These are phyloP conservation scores for Drosophila ananassae DNA, from an alignment of 1,140 invertebrate genomes.

Conservation along the genomic window DNA sequence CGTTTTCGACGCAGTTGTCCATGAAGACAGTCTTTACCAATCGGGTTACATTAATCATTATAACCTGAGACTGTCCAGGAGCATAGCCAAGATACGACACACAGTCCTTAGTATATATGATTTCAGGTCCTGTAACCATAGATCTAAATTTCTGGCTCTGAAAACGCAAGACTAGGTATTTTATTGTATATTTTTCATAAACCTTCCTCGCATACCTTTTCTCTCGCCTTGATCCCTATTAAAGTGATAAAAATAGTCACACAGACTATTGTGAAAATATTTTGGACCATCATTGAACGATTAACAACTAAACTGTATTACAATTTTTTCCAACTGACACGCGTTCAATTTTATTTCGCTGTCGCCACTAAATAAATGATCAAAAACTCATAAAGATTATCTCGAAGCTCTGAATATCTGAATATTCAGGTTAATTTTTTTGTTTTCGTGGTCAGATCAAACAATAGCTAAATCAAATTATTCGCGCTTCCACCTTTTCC, in stretches of 20 bases:
- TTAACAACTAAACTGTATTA: slow-evolving; percentile 13
- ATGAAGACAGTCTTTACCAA: not conserved
- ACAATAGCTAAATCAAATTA: slow-evolving; percentile 47
- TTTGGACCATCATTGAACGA: slow-evolving; percentile 11
- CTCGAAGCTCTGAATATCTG: slow-evolving; percentile 4
- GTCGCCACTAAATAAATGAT: slow-evolving; percentile 9
- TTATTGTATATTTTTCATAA: no score
- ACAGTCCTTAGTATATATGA: not conserved
- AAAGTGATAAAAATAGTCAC: not conserved
- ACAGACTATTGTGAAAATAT: not conserved
- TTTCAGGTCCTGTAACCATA: not conserved
- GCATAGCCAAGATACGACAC: slow-evolving; percentile 9
- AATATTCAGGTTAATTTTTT: not conserved
- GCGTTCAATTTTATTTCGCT: not conserved
- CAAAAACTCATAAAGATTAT: slow-evolving; percentile 42
- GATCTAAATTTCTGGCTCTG: not conserved
- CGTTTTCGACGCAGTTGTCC: slow-evolving; percentile 4
- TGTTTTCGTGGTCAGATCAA: slow-evolving; percentile 11
- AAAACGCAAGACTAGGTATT: not conserved
- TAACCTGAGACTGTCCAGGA: not conserved
- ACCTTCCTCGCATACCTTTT: not conserved
- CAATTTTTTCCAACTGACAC: no score
- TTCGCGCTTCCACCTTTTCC: slow-evolving; percentile 7
- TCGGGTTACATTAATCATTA: slow-evolving; percentile 15
- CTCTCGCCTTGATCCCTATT: not conserved